Percentiles rank a stretch among this genome's conserved stretches.
Evolutionary conservation across 2,888 invertebrate species (phyloP).

Genomic region (Lucinisca nassula): DNA sequence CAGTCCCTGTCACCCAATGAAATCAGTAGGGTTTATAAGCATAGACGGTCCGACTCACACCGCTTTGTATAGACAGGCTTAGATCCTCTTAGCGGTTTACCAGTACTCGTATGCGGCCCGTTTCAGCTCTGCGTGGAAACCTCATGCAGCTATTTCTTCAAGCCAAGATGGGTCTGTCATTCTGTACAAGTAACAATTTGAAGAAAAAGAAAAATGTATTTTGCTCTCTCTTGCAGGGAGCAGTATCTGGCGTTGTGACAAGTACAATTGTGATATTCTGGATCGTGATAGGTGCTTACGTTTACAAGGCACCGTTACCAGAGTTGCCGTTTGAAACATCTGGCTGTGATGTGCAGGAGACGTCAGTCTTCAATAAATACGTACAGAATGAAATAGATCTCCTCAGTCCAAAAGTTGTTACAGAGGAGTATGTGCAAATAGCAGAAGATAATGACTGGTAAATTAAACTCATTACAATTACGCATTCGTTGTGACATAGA

Average conservation of each 20-base stretch:
- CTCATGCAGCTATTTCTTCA: too few relatives aligned
- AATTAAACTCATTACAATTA: background rate
- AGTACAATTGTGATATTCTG: conserved; percentile 74
- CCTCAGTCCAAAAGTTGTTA: conserved; percentile 12
- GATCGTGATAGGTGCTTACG: conserved; percentile 75
- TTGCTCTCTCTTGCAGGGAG: conserved; percentile 71
- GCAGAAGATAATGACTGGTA: background rate
- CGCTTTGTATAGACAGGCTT: too few relatives aligned
- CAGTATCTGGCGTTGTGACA: conserved; percentile 64
- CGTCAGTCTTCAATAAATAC: conserved; percentile 24
- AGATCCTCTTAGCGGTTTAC: too few relatives aligned
- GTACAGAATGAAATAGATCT: conserved; percentile 38
- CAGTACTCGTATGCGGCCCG: too few relatives aligned
- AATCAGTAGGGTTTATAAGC: too few relatives aligned
- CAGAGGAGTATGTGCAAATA: background rate
- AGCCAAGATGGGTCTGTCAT: too few relatives aligned
- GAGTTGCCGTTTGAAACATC: conserved; percentile 71
- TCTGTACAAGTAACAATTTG: too few relatives aligned
- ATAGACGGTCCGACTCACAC: too few relatives aligned
- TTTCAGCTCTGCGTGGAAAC: too few relatives aligned
- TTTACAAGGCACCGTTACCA: conserved; percentile 73
- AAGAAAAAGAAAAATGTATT: too few relatives aligned
- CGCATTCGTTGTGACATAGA: too few relatives aligned
- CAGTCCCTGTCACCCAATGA: too few relatives aligned
- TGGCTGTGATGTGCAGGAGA: conserved; percentile 62